These are phyloP conservation scores for Subanguina moxae DNA, from an alignment of 1,140 invertebrate genomes.

Conservation along the genomic window DNA sequence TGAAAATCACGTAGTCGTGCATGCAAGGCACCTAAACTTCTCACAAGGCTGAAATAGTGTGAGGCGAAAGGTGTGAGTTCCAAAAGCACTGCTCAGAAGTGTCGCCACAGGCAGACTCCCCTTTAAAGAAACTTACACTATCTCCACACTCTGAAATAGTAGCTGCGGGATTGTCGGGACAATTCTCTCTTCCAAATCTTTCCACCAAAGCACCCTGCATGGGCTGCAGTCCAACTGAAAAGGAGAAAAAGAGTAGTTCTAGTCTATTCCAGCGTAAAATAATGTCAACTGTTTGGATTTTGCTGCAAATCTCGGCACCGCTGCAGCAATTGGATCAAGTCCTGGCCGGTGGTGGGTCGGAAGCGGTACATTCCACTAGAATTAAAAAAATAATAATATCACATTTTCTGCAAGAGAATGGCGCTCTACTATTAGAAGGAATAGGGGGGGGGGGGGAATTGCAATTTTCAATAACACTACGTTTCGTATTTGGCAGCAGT, in stretches of 20 bases:
- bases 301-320: constrained; percentile 53
- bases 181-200: constrained; percentile 36
- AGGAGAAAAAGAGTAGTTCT: constrained; percentile 19
- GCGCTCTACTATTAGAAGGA: background rate
- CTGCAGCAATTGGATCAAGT: constrained; percentile 49
- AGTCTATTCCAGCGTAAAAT: background rate
- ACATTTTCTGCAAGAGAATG: constrained; percentile 12
- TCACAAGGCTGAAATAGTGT: too few species aligned
- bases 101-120: too few species aligned
- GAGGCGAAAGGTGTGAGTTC: too few species aligned
- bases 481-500: constrained; percentile 44
- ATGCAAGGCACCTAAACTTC: constrained; percentile 50
- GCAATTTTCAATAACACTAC: too few species aligned
- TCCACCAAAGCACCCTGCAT: constrained; percentile 39
- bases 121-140: constrained; percentile 23
- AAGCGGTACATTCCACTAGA: constrained; percentile 40
- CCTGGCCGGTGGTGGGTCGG: constrained; percentile 43
- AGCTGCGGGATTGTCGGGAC: constrained; percentile 54
- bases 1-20: constrained; percentile 51
- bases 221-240: constrained; percentile 53
- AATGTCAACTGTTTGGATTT: constrained; percentile 38
- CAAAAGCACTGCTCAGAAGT: too few species aligned
- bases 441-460: too few species aligned
- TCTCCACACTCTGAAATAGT: constrained; percentile 55
- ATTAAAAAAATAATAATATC: constrained; percentile 18